A percentile compares a stretch with the other conserved stretches of the same genome.
These are phyloP conservation scores for Helicoverpa zea DNA, from an alignment of 1,140 invertebrate genomes.

Conservation along the genomic window DNA sequence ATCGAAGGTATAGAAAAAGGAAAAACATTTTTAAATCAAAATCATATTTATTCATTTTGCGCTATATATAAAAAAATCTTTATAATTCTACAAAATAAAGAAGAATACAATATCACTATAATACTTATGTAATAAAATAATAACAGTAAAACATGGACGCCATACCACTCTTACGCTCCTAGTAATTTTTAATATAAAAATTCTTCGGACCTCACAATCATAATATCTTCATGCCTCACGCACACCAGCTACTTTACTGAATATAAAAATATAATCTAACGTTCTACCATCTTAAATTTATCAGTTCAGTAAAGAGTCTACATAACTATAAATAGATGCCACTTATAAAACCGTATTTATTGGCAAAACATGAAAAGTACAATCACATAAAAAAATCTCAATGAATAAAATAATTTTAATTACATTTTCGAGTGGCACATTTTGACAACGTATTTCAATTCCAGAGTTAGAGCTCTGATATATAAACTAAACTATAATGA, in stretches of 20 bases:
- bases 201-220: constrained; percentile 76
- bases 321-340: constrained; percentile 66
- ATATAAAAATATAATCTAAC: constrained; percentile 72
- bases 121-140: constrained; percentile 80
- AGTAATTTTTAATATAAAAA: constrained; percentile 86
- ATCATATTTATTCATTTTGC: constrained; percentile 74
- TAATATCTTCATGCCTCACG: constrained; percentile 51
- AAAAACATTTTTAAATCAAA: constrained; percentile 61
- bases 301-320: constrained; percentile 79
- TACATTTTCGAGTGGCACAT: constrained; percentile 74
- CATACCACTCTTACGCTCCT: constrained; percentile 78
- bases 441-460: constrained; percentile 56
- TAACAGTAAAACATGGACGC: constrained; percentile 80
- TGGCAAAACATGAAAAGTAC: constrained; percentile 59
- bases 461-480: constrained; percentile 62
- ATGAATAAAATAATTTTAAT: constrained; percentile 57
- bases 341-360: constrained; percentile 59
- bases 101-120: constrained; percentile 79
- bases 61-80: constrained; percentile 82
- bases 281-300: constrained; percentile 67
- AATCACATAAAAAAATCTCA: constrained; percentile 66
- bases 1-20: not conserved
- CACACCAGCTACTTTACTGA: constrained; percentile 62
- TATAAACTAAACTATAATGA: constrained; percentile 67
- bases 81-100: constrained; percentile 81